phyloP scores from a whole-genome alignment of 2,113 vertebrate species.

The Triplophysa tibetana region DNA sequence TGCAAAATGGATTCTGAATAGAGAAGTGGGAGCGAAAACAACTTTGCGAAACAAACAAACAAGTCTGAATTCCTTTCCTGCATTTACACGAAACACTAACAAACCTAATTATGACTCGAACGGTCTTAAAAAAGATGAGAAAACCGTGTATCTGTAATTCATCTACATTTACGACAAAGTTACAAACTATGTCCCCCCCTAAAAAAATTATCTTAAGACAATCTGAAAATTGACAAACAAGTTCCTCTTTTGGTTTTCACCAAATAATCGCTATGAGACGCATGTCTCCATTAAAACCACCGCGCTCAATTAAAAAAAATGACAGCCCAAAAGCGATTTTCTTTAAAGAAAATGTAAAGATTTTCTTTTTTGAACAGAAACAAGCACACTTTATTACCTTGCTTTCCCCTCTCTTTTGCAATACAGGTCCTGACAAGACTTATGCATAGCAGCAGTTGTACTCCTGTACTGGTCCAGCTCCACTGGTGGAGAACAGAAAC shows the following conservation, averaged over 20 bases:
- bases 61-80: background rate
- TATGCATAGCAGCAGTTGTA: constrained; percentile 46
- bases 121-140: background rate
- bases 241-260: constrained; percentile 26
- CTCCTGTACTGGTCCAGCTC: constrained; percentile 17
- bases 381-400: constrained; percentile 63
- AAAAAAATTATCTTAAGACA: background rate
- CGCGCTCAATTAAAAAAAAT: background rate
- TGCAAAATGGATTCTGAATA: background rate
- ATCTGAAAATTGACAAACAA: constrained; percentile 18
- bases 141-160: background rate
- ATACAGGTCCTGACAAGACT: constrained; percentile 75
- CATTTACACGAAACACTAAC: background rate
- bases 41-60: constrained; percentile 1
- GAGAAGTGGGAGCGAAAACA: constrained; percentile 8
- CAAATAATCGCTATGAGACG: background rate
- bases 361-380: background rate
- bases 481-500: constrained; percentile 4
- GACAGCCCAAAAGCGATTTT: too few relatives aligned
- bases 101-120: background rate
- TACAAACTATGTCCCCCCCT: background rate
- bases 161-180: background rate
- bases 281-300: background rate
- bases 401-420: constrained; percentile 70
- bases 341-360: background rate